phyloP scores from a whole-genome alignment of 2,113 vertebrate genomes.

The Barbus barbus region DNA sequence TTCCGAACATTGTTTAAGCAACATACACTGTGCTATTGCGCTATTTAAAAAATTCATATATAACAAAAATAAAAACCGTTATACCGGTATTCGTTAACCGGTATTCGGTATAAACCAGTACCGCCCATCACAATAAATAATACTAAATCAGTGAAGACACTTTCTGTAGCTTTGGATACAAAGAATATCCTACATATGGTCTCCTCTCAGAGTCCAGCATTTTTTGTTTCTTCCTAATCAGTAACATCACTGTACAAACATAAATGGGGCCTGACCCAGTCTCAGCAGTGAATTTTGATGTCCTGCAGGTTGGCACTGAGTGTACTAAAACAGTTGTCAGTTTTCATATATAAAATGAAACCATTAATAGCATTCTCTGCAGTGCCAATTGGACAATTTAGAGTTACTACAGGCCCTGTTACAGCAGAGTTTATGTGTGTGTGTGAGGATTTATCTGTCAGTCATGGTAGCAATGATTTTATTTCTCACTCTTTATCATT shows the following conservation, averaged over 20 bases:
- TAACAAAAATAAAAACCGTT: too few relatives aligned
- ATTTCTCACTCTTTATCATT: background rate
- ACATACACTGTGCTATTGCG: too few relatives aligned
- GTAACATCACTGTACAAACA: background rate
- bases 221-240: background rate
- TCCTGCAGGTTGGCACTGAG: background rate
- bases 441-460: background rate
- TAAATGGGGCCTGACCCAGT: background rate
- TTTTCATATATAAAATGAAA: background rate
- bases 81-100: too few relatives aligned
- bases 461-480: background rate
- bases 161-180: background rate
- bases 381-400: background rate
- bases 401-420: too few relatives aligned
- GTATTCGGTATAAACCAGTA: too few relatives aligned
- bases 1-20: too few relatives aligned
- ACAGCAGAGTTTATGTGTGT: background rate
- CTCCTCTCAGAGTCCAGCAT: background rate
- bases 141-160: background rate
- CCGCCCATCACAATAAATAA: too few relatives aligned
- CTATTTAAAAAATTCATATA: too few relatives aligned
- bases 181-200: background rate
- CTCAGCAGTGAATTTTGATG: background rate
- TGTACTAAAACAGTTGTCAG: too few relatives aligned
- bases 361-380: background rate